Base-by-base conservation (phyloP, 2,888 invertebrate genomes). In the Eledone cirrhosa region DNA sequence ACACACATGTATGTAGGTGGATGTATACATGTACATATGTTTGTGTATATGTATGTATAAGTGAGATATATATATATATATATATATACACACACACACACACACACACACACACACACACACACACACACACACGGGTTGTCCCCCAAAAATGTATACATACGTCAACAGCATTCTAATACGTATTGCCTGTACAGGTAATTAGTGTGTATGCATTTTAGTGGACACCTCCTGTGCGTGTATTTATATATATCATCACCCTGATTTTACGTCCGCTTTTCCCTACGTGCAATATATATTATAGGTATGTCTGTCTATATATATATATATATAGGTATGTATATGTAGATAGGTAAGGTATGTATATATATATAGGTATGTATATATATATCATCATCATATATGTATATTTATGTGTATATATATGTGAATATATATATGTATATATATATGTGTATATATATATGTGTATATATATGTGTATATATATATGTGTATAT, bases 401-500 rank as follows among this genome's bases (percentile, higher is more conserved):
- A 16, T 53, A 53, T 53, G 19, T 53, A 53, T 53, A 53, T 53
- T 16, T 53, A 53, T 53, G 19, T 53, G 19, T 53, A 53, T 53
- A 53, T 53, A 19, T 53, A 53, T 53, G 19, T 53, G 19, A 16
- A 53, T 53, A 53, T 53, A 53, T 53, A 19, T 53, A 19, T 53
- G 13, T 53, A 53, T 53, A 53, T 53, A 53, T 53, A 53, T 53
- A 53, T 53, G 19, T 53, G 19, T 53, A 53, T 53, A 53, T 53
- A 53, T 53, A 19, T 53, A 53, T 53, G 19, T 53, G 19, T 53
- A 53, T 53, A 53, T 53, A 53, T 53, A 19, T 53, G 19, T 53
- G 53, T 53, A 53, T 53, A 53, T 53, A 53, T 53, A 53, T 53
- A 53, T 53, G 19, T 53, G 53, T 53, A 53, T 53, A 53, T 53